phyloP scores from a whole-genome alignment of 1,140 invertebrate genomes.

The Arion vulgaris region DNA sequence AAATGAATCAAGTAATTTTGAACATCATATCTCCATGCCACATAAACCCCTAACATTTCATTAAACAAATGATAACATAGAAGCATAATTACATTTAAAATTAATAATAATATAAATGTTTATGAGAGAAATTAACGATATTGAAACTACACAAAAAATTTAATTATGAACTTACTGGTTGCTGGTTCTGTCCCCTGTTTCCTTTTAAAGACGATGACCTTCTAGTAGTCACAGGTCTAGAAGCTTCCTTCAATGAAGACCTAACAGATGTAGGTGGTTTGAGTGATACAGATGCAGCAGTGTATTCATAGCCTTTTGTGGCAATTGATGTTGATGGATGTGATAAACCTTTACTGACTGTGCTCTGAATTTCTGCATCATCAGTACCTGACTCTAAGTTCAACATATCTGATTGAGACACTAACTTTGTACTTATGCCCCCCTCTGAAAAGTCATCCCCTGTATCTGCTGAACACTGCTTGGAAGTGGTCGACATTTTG shows the following conservation, averaged over 20 bases:
- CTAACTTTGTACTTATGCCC: neutral
- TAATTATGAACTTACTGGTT: neutral
- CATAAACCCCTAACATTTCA: no score
- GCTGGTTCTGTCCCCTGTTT: neutral
- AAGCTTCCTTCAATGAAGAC: neutral
- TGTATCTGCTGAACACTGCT: neutral
- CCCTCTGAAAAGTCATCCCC: neutral
- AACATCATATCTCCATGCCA: no score
- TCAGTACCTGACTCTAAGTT: no score
- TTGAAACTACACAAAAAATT: neutral
- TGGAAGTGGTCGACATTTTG: neutral
- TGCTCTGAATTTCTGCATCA: neutral
- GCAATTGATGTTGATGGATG: neutral
- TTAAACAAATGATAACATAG: no score
- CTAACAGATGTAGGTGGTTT: conserved; percentile 7
- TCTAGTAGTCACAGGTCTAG: neutral
- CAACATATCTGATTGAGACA: neutral
- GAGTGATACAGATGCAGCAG: neutral
- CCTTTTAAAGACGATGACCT: neutral
- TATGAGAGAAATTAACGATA: no score
- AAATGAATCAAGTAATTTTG: no score
- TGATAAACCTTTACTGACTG: neutral
- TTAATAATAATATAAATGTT: no score
- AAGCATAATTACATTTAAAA: no score
- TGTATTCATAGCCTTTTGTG: neutral